Conservation (phyloP, 2,113 vertebrate genomes). For the Cygnus buccinator region DNA sequence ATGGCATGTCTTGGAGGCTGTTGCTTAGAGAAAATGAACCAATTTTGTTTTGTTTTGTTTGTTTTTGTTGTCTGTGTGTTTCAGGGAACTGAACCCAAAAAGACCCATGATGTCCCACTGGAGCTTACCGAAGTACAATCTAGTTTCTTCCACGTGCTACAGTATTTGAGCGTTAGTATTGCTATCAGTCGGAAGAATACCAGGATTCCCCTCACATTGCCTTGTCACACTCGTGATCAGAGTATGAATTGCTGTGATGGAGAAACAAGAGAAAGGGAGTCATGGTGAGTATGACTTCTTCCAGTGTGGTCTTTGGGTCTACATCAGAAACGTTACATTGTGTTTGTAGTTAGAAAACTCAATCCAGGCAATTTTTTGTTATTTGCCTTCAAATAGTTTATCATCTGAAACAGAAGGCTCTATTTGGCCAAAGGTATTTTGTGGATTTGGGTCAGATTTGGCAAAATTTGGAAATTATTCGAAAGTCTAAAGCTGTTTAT, state of each 20-base stretch:
- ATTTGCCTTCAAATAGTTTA: not conserved
- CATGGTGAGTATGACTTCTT: not conserved
- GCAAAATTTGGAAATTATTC: not conserved
- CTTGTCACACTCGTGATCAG: not conserved
- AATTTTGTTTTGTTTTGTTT: not conserved
- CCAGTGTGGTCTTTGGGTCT: not conserved
- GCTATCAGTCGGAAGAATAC: not conserved
- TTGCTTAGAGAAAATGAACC: not conserved
- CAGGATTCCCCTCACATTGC: not conserved
- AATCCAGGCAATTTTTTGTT: not conserved
- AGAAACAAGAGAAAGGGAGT: not conserved
- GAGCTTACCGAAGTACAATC: not conserved
- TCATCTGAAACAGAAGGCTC: not conserved
- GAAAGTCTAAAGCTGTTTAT: fast-evolving
- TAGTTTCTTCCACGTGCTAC: not conserved
- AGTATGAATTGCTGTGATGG: no score
- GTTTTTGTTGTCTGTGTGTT: not conserved
- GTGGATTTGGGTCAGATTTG: not conserved
- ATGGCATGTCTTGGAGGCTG: not conserved
- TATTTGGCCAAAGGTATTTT: not conserved
- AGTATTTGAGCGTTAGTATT: not conserved
- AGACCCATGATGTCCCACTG: not conserved
- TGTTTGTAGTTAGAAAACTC: not conserved
- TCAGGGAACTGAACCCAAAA: not conserved
- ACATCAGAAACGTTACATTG: not conserved